Evolutionary conservation across 2,797 vertebrate species (phyloP), one percentile per base, ranked within the genome.

Genomic region (Nannoperca obscura): DNA sequence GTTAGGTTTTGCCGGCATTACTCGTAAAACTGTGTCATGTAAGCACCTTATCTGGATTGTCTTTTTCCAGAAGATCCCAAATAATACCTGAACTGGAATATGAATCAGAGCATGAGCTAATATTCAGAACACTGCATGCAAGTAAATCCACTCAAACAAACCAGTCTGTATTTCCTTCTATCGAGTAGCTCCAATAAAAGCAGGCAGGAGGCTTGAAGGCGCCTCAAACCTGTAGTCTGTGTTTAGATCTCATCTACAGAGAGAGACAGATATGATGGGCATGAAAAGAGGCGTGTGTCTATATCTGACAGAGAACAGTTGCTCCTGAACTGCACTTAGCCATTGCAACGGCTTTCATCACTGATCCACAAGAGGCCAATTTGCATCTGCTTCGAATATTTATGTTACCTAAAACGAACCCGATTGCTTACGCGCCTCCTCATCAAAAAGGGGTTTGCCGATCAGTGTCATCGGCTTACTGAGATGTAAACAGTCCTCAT

Each of bases 271-370:
- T 79, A 55, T 54, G 82, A 85, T 5, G 50, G 42, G 59, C 73
- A 79, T 78, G 38, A 88, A 79, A 76, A 70, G 61, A 86, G 55
- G 72, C 49, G 42, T 7, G 36, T 57, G 61, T 86, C 76, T 70
- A 11, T 69, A 71, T 84, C 83, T 83, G 80, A 89, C 78, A 68
- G 67, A 73, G 74, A 69, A 47, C 32, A 34, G 60, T 63, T 86
- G 70, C 73, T 83, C 70, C 65, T 54, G 66, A 89, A 79, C 80
- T 78, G 47, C 76, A 71, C 69, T 80, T 88, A 85, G 76, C 80
- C 79, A 70, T 94, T 94, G 91, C 92, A 91, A 52, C 52, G 14
- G 71, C 93, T 95, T 95, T 94, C 93, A 93, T 94, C 94, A 93
- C 65, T 78, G 90, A 87, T 88, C 73, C 89, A 88, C 81, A 77